Evolutionary conservation across 2,797 vertebrate genomes (phyloP).

Genomic region (Hydrophis major): DNA sequence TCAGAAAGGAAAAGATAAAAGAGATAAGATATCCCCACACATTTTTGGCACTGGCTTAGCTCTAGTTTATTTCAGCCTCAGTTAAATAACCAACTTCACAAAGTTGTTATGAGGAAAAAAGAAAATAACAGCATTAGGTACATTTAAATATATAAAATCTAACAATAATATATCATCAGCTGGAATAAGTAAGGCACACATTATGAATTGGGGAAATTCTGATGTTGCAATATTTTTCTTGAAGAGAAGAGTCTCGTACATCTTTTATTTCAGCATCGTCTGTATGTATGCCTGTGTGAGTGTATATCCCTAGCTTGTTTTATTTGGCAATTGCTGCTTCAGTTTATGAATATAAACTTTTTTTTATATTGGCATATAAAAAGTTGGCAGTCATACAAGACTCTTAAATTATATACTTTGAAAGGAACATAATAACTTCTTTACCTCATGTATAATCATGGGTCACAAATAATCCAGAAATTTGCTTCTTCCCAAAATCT

Average conservation of each 20-base stretch:
- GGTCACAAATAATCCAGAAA: constrained; percentile 40
- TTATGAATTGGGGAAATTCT: neutral
- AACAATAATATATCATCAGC: neutral
- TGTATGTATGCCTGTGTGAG: neutral
- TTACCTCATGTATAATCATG: constrained; percentile 31
- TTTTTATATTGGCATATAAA: constrained; percentile 42
- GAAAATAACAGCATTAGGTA: neutral
- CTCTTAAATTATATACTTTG: constrained; percentile 39
- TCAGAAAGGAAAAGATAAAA: neutral
- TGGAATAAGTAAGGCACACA: neutral
- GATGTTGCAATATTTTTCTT: neutral
- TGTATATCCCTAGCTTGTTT: constrained; percentile 2
- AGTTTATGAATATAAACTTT: constrained; percentile 19
- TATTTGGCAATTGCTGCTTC: constrained; percentile 46
- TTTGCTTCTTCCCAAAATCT: constrained; percentile 21
- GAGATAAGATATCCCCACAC: neutral
- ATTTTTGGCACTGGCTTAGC: neutral
- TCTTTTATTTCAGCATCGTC: no score
- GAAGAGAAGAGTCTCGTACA: neutral
- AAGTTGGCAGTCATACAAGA: constrained; percentile 22
- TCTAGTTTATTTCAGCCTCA: neutral
- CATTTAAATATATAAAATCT: neutral
- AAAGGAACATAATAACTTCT: constrained; percentile 48
- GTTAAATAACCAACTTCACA: neutral
- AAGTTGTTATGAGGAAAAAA: neutral